A percentile compares a stretch with the other conserved stretches of the same genome.
These are phyloP conservation scores for Drosophila siamana DNA, from an alignment of 2,888 invertebrate genomes.

Conservation along the genomic window DNA sequence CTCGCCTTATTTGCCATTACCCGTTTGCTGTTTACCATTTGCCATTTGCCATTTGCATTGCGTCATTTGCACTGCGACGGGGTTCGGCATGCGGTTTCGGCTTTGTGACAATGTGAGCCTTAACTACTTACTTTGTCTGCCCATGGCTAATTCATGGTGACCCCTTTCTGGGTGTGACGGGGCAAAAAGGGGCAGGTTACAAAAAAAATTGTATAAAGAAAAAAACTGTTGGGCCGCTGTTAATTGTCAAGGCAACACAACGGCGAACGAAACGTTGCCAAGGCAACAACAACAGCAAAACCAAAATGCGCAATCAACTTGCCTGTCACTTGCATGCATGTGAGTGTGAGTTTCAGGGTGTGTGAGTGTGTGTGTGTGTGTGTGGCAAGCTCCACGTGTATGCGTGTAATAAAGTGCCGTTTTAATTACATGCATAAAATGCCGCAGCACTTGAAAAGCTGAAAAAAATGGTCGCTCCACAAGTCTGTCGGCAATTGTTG, in stretches of 20 bases:
- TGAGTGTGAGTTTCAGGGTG: conserved; percentile 10
- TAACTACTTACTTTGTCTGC: conserved; percentile 52
- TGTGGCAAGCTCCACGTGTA: conserved; percentile 10
- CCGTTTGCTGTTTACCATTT: conserved; percentile 42
- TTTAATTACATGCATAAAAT: conserved; percentile 75
- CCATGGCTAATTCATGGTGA: conserved; percentile 53
- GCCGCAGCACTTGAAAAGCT: conserved; percentile 42
- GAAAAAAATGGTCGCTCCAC: conserved; percentile 19
- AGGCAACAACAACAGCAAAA: conserved; percentile 55
- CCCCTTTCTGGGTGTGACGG: conserved; percentile 29
- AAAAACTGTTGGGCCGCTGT: conserved; percentile 52
- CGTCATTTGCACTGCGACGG: conserved; percentile 59
- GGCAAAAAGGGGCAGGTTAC: conserved; percentile 4
- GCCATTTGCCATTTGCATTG: conserved; percentile 66
- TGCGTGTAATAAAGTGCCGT: conserved; percentile 53
- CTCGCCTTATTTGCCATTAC: conserved; percentile 32
- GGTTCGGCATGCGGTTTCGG: neutral
- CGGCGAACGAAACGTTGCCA: conserved; percentile 51
- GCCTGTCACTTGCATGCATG: conserved; percentile 45
- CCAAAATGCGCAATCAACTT: conserved; percentile 61
- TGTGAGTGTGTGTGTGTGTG: conserved; percentile 1
- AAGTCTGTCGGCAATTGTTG: conserved; percentile 40
- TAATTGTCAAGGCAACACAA: conserved; percentile 80
- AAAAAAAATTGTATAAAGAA: neutral
- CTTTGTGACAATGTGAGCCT: conserved; percentile 16